Percentiles rank a stretch among this genome's conserved stretches.
Conservation (phyloP, 2,797 vertebrate genomes). For the Sorex maritimensis region DNA sequence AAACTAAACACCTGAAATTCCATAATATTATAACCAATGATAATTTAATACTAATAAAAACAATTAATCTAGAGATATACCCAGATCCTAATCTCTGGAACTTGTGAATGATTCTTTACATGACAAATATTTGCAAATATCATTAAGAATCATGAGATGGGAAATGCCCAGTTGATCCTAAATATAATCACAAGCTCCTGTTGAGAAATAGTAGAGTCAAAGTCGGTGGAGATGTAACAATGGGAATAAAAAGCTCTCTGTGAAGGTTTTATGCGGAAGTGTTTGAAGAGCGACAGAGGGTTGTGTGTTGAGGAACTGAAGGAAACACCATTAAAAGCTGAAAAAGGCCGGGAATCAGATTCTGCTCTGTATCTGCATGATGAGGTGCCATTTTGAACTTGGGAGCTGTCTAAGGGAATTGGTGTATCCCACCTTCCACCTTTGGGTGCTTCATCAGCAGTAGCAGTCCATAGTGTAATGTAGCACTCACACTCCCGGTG, state of each 20-base stretch:
- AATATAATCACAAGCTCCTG: not conserved
- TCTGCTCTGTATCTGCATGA: not conserved
- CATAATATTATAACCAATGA: no score
- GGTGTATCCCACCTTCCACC: conserved; percentile 81
- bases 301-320: no score
- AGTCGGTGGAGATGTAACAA: not conserved
- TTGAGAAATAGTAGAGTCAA: not conserved
- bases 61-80: not conserved
- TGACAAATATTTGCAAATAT: not conserved
- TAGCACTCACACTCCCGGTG: conserved; percentile 86
- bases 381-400: not conserved
- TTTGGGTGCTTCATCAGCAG: conserved; percentile 86
- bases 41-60: no score
- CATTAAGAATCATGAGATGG: not conserved
- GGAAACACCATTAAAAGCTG: no score
- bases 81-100: not conserved
- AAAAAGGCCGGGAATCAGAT: not conserved
- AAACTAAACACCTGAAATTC: no score
- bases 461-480: conserved; percentile 84
- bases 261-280: not conserved
- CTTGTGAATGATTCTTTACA: not conserved
- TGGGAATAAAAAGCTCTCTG: not conserved
- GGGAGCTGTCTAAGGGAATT: not conserved
- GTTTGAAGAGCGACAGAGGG: not conserved
- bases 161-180: not conserved